phyloP scores from a whole-genome alignment of 2,888 invertebrate species.

The Cinara cedri region DNA sequence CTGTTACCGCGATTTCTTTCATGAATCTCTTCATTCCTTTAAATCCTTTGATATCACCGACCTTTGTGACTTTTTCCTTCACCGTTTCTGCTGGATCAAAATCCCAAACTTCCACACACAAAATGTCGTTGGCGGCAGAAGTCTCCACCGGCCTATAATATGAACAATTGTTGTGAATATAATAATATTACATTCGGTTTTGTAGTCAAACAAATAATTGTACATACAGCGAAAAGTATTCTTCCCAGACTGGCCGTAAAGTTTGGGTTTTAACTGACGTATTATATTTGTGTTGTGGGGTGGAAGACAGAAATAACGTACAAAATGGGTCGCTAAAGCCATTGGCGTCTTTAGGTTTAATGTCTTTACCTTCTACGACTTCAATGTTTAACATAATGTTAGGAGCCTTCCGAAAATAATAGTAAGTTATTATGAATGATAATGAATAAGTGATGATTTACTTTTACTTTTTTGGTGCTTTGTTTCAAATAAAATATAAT shows the following conservation, averaged over 20 bases:
- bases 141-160: conserved; percentile 72
- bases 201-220: too few species aligned
- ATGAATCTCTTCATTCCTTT: conserved; percentile 82
- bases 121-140: conserved; percentile 73
- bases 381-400: conserved; percentile 84
- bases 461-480: neutral
- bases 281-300: conserved; percentile 79
- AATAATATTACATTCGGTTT: neutral
- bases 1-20: conserved; percentile 91
- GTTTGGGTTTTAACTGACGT: conserved; percentile 91
- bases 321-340: conserved; percentile 98
- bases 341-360: conserved; percentile 84
- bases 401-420: conserved; percentile 67
- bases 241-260: conserved; percentile 93
- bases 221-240: conserved; percentile 96
- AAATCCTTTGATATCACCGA: conserved; percentile 84
- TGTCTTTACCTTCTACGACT: conserved; percentile 84
- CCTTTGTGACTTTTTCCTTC: conserved; percentile 83
- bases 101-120: conserved; percentile 84
- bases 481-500: neutral
- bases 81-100: conserved; percentile 90
- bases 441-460: too few species aligned
- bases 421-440: neutral
- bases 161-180: too few species aligned
- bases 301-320: conserved; percentile 83